Evolutionary conservation across 2,797 vertebrate species (phyloP), one percentile per base, ranked within the genome.

Genomic region (Spheniscus humboldti): DNA sequence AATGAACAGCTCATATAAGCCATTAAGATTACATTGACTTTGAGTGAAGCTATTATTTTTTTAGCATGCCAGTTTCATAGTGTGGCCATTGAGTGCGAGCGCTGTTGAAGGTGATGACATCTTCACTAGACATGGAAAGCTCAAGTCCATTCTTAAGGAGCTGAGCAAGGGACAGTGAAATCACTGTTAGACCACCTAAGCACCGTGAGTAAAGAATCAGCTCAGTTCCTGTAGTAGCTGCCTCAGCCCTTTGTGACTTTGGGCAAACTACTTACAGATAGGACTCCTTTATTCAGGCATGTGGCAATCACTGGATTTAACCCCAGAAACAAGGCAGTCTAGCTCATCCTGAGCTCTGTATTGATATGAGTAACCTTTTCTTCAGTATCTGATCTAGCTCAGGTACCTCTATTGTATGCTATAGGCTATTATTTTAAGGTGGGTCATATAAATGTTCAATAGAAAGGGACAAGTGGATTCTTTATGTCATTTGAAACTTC

Each of bases 71-170:
- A n/a, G 33, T 56, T 88, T 84, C 5, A 10, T 12, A 8, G 6
- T 5, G 6, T 39, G 28, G 15, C 25, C 33, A 20, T 7, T 31
- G 50, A 64, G 24, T 63, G 27, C 0, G 6, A 48, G 8, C 0
- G 0, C 33, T 63, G 11, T 41, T 79, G 33, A 43, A 55, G 43
- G 17, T 1, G 2, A 24, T 62, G 18, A 37, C 12, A 11, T 53
- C 48, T 84, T 15, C 23, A 47, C 17, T 7, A n/a, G 28, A 52
- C 18, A 7, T 28, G 37, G 57, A 57, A 93, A 88, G 8, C 23
- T 84, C 37, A 47, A 41, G 23, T 73, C 67, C 7, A 6, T 55
- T 68, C 39, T 86, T 5, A 9, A 35, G 39, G 13, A 84, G 24
- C 39, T 75, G 35, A 88, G 22, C 47, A 79, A 76, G n/a, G 18